Conservation (phyloP, 2,113 vertebrate species). For the Aegypius monachus region DNA sequence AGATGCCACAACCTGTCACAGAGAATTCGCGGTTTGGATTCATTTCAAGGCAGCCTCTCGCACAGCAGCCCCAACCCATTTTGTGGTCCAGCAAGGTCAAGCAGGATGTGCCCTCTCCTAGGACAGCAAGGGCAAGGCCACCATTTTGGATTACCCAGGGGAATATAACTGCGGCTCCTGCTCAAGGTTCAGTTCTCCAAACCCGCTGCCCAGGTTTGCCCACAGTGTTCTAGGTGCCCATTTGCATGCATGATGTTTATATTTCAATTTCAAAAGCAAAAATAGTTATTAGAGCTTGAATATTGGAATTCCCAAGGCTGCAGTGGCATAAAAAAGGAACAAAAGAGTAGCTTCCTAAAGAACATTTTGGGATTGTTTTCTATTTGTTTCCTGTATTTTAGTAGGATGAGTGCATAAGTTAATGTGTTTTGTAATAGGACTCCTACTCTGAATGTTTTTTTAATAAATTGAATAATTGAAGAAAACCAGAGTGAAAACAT, state of each 20-base stretch:
- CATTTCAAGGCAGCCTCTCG: background rate
- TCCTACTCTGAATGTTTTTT: background rate
- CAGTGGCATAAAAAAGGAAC: background rate
- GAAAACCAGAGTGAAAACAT: background rate
- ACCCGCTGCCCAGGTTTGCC: background rate
- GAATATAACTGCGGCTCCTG: background rate
- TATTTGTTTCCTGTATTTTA: background rate
- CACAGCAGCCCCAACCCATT: background rate
- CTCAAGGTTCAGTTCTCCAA: background rate
- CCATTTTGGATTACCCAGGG: background rate
- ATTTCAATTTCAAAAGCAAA: background rate
- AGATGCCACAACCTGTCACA: constrained; percentile 42
- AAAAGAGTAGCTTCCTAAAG: background rate
- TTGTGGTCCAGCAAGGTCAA: background rate
- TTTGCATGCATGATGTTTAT: background rate
- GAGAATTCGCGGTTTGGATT: background rate
- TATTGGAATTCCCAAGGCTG: background rate
- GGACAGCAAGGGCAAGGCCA: background rate
- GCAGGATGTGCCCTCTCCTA: background rate
- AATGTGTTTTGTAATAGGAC: background rate
- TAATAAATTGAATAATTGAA: background rate
- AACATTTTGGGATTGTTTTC: background rate
- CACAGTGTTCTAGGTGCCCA: background rate
- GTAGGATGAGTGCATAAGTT: background rate
- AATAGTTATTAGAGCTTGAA: background rate